Conservation (phyloP, 1,140 invertebrate species). For the Drosophila persimilis region DNA sequence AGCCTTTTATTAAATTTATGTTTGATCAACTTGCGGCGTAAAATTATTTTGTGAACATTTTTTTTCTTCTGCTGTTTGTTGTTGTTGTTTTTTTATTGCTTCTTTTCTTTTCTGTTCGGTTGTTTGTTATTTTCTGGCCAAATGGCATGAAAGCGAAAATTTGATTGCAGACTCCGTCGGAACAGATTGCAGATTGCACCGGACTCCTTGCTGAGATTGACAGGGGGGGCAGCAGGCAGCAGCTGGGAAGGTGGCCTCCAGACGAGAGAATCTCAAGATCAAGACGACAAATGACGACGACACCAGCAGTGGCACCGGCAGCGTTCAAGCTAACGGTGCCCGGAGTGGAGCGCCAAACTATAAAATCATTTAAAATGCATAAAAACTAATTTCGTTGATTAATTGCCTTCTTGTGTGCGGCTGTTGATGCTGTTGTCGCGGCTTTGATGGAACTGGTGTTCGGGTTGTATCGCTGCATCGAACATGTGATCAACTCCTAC, state of each 20-base stretch:
- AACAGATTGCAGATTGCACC: constrained; percentile 49
- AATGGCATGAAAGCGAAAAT: constrained; percentile 79
- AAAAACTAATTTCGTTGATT: constrained; percentile 80
- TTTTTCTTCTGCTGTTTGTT: constrained; percentile 3
- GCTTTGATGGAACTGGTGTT: constrained; percentile 36
- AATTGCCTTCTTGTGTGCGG: constrained; percentile 59
- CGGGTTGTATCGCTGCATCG: not conserved
- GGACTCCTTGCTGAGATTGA: constrained; percentile 2
- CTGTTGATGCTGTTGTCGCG: constrained; percentile 10
- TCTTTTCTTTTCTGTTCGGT: constrained; percentile 23
- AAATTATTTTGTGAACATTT: constrained; percentile 33
- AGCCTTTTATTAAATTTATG: constrained; percentile 80
- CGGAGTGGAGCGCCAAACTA: constrained; percentile 21
- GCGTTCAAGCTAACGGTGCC: constrained; percentile 56
- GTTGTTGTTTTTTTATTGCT: not conserved
- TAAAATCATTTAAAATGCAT: constrained; percentile 78
- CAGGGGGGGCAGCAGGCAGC: too few relatives aligned
- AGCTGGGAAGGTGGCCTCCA: too few relatives aligned
- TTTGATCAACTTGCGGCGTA: constrained; percentile 38
- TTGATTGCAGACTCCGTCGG: constrained; percentile 58
- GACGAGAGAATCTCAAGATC: constrained; percentile 11
- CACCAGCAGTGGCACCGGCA: not conserved
- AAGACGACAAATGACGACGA: constrained; percentile 57
- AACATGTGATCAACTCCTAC: not conserved
- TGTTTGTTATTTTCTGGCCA: constrained; percentile 48